Conservation (phyloP, 2,797 vertebrate species). For the Streptopelia turtur region DNA sequence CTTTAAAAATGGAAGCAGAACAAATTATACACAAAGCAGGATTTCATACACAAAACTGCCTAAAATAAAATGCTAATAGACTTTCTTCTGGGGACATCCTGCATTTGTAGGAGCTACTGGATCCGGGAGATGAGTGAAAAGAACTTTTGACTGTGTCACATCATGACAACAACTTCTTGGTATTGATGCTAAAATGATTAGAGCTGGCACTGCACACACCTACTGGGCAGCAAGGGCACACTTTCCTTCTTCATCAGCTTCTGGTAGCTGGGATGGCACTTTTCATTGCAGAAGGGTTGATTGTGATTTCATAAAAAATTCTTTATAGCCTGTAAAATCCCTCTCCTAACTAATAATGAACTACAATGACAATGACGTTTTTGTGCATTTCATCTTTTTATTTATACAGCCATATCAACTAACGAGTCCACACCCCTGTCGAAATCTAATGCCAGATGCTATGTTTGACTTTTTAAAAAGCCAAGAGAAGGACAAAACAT, state of each 20-base stretch:
- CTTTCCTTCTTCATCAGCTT: not conserved
- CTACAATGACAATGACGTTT: not conserved
- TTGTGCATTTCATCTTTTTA: not conserved
- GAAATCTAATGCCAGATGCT: not conserved
- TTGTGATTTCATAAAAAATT: not conserved
- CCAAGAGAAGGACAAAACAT: not conserved
- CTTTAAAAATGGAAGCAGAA: conserved; percentile 3
- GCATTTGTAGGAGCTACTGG: not conserved
- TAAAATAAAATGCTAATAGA: not conserved
- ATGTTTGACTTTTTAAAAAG: not conserved
- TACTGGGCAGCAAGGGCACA: not conserved
- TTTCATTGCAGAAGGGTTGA: not conserved
- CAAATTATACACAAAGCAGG: not conserved
- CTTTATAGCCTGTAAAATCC: not conserved
- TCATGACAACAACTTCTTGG: not conserved
- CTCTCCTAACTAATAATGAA: not conserved
- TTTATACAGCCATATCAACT: not conserved
- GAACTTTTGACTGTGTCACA: not conserved
- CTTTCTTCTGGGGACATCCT: not conserved
- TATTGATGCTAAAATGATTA: not conserved
- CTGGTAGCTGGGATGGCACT: not conserved
- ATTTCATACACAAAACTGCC: not conserved
- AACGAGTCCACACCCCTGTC: not conserved
- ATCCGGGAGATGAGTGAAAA: not conserved
- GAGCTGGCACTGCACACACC: not conserved